Evolutionary conservation across 2,888 invertebrate species (phyloP), one percentile per base, ranked within the genome.

Genomic region (Trilocha varians): DNA sequence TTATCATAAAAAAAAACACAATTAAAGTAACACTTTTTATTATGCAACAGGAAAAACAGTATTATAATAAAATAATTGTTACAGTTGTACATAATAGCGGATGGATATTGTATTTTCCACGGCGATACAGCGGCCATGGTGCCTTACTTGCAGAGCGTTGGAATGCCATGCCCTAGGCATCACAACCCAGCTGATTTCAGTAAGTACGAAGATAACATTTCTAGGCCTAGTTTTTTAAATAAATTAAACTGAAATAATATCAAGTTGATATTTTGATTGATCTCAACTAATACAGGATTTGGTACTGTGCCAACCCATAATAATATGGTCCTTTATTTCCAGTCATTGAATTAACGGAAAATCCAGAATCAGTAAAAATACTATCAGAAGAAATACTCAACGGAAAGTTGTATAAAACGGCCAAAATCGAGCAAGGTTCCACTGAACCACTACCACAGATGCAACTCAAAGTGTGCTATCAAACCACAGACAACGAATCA

Each of bases 151-250:
- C 71, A 83, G 2, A 76, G 84, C 43, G 75, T 87, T 0, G 88
- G 88, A 9, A 58, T 90, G 11, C 78, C 85, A 9, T 91, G 91
- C 48, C 91, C 91, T 0, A 78, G 78, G 38, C 88, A 90, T 59
- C 88, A 91, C 57, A 91, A 91, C 52, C 91, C 91, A n/a, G 89
- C 91, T 40, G 91, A 91, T 74, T 91, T 88, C 53, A 88, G 91
- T 91, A 70, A 87, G 88, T 79, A 48, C 0, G 11, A 1, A 37
- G 9, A 25, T n/a, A n/a, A n/a, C n/a, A n/a, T n/a, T n/a, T n/a
- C n/a, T n/a, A n/a, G n/a, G n/a, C n/a, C n/a, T n/a, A n/a, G n/a
- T n/a, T n/a, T n/a, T n/a, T n/a, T n/a, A n/a, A n/a, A n/a, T n/a
- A n/a, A n/a, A n/a, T n/a, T n/a, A n/a, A n/a, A n/a, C n/a, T n/a